phyloP scores from a whole-genome alignment of 2,888 invertebrate genomes.

The Chalcosyrphus nemorum region DNA sequence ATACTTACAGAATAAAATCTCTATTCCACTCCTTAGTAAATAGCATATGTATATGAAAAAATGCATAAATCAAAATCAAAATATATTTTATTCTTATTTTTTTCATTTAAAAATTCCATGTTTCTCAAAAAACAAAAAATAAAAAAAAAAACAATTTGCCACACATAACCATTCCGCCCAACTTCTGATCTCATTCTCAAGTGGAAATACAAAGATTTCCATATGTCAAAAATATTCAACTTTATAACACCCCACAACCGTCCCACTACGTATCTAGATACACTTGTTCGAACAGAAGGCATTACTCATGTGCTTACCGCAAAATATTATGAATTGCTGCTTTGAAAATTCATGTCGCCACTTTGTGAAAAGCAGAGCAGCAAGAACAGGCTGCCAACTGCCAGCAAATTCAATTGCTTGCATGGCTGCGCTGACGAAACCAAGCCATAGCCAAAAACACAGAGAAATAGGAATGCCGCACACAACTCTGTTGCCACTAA shows the following conservation, averaged over 20 bases:
- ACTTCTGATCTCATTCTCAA: conserved; percentile 69
- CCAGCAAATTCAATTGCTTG: conserved; percentile 66
- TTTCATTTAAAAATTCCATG: conserved; percentile 8
- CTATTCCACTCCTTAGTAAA: background rate
- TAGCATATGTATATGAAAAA: background rate
- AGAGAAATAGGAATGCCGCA: background rate
- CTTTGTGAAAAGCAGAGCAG: conserved; percentile 49
- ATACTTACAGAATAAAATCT: background rate
- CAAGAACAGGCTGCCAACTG: conserved; percentile 48
- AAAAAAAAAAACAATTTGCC: conserved; percentile 26
- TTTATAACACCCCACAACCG: conserved; percentile 14
- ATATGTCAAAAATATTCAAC: conserved; percentile 64
- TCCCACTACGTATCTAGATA: conserved; percentile 35
- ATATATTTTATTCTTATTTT: background rate
- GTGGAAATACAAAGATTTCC: conserved; percentile 67
- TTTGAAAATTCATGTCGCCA: conserved; percentile 66
- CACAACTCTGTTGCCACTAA: conserved; percentile 29
- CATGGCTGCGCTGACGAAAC: conserved; percentile 66
- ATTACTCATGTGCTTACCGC: conserved; percentile 67
- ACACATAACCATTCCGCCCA: conserved; percentile 34
- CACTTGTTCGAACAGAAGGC: conserved; percentile 72
- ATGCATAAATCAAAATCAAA: conserved; percentile 56
- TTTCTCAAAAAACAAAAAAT: background rate
- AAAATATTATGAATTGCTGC: conserved; percentile 68
- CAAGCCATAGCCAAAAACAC: background rate